Percentiles rank a stretch among this genome's conserved stretches.
phyloP scores from a whole-genome alignment of 2,113 vertebrate genomes.

The Osmerus eperlanus region DNA sequence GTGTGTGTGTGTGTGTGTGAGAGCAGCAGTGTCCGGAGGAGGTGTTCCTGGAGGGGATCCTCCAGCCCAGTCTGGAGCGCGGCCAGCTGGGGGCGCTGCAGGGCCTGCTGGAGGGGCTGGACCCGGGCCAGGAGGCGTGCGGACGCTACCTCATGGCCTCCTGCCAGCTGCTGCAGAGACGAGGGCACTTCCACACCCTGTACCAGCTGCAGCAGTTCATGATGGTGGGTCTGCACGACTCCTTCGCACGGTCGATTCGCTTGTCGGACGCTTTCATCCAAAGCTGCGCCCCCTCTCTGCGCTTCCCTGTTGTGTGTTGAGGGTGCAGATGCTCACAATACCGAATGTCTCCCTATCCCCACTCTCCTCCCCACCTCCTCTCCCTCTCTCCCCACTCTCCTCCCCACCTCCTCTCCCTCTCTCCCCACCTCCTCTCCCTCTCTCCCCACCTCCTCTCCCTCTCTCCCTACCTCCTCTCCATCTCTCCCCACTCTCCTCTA shows the following conservation, averaged over 20 bases:
- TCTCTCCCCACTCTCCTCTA: neutral
- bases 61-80: conserved; percentile 84
- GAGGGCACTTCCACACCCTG: conserved; percentile 86
- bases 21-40: conserved; percentile 86
- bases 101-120: conserved; percentile 84
- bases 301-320: too few relatives aligned
- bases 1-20: conserved; percentile 21
- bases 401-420: neutral
- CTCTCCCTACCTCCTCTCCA: neutral
- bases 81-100: conserved; percentile 84
- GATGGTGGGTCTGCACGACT: conserved; percentile 74
- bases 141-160: conserved; percentile 87
- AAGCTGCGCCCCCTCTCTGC: too few relatives aligned
- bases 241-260: too few relatives aligned
- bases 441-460: neutral
- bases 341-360: too few relatives aligned
- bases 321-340: too few relatives aligned
- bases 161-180: conserved; percentile 91
- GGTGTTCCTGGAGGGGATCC: conserved; percentile 90
- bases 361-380: neutral
- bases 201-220: conserved; percentile 97
- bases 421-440: neutral
- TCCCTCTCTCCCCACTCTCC: neutral
- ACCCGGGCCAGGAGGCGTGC: conserved; percentile 84
- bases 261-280: too few relatives aligned